Conservation (phyloP, 2,888 invertebrate genomes). For the Poecilobothrus nobilitatus region DNA sequence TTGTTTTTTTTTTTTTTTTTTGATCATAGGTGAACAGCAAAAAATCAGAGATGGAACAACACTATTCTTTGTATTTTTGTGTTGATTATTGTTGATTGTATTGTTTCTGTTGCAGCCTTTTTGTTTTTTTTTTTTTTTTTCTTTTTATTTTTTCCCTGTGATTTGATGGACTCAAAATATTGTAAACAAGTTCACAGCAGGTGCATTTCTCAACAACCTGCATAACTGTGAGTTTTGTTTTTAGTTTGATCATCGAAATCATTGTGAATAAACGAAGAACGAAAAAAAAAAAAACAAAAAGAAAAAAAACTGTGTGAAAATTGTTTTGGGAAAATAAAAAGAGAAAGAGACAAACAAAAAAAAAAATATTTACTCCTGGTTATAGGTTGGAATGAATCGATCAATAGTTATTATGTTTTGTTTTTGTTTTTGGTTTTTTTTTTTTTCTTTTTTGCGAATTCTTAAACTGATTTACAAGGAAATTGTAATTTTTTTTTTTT, state of each 20-base stretch:
- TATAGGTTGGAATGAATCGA: not conserved
- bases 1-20: not conserved
- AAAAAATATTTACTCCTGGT: not conserved
- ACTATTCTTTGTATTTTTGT: not conserved
- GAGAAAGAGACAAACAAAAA: no score
- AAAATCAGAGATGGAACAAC: not conserved
- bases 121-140: not conserved
- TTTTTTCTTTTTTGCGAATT: not conserved
- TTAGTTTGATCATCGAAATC: no score
- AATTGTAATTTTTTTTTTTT: not conserved
- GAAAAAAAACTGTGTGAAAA: not conserved
- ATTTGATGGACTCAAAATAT: constrained; percentile 15
- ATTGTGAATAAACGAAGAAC: no score
- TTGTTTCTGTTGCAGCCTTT: constrained; percentile 8
- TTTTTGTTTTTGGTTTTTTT: not conserved
- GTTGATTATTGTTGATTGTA: not conserved
- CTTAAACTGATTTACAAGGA: not conserved
- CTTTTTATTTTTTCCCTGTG: not conserved
- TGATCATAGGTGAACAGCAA: not conserved
- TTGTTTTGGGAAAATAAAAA: not conserved
- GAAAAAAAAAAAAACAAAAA: no score
- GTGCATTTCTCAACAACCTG: constrained; percentile 21
- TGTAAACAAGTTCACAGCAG: constrained; percentile 24
- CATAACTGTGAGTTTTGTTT: constrained; percentile 10
- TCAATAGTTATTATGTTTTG: not conserved